Base-by-base conservation (phyloP, 1,140 invertebrate genomes). In the Drosophila nigrodunni region DNA sequence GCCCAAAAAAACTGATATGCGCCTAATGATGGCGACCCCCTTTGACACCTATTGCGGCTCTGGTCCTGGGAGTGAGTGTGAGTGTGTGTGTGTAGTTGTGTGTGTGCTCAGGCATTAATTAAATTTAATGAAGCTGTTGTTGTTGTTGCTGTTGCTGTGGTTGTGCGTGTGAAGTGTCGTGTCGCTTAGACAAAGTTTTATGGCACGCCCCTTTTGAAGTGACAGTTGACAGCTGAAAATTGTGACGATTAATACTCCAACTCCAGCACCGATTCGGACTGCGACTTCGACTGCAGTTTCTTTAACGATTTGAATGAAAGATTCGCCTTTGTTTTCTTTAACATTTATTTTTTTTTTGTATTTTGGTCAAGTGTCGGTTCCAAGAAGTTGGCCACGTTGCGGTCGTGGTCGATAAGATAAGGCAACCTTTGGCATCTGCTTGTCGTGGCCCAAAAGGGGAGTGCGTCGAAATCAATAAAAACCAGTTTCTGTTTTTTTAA, bases 41-140 rank as follows among this genome's bases (percentile, higher is more conserved):
- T 49, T 65, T 72, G 39, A 72, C 78, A 58, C 70, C 74, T 47
- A 30, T 54, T 57, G 15, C 41, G 10, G 46, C 41, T 35, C 46
- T 67, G 52, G 37, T 87, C 76, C 69, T 86, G 70, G 58, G 62
- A 25, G 54, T 50, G 69, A 72, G 54, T 30, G 3, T 30, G 25
- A 4, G 3, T 30, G 25, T 30, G 25, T 30, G 25, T 30, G 25
- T 5, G 25, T 30, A 0, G 3, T 4, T 30, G 25, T 30, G 25
- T 62, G 77, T 88, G 80, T 88, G 85, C 57, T 75, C 74, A 70
- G 69, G 85, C 85, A 88, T 89, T 89, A 88, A 88, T 88, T 88
- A 89, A 85, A 78, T 89, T 89, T 89, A 88, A 89, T 88, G 80
- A 88, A 88, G 67, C 77, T 73, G 80, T 83, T 83, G 82, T 69